Evolutionary conservation across 1,140 invertebrate species (phyloP).

Genomic region (Macrobrachium rosenbergii): DNA sequence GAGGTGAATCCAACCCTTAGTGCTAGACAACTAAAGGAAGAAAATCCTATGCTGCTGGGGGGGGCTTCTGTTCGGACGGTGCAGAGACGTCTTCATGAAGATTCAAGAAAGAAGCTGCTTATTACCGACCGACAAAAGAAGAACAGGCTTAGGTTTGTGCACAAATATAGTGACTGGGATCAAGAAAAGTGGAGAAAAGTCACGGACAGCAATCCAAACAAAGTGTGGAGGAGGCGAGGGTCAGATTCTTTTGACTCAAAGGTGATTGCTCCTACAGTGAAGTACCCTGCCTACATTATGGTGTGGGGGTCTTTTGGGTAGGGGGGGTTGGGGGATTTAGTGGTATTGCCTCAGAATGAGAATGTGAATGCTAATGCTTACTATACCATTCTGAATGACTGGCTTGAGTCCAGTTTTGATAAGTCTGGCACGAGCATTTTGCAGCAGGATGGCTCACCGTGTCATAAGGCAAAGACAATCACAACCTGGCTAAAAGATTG

Average conservation of each 20-base stretch:
- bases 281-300: too few relatives aligned
- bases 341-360: too few relatives aligned
- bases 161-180: conserved; percentile 1
- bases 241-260: background rate
- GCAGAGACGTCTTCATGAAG: background rate
- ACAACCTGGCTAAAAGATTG: too few relatives aligned
- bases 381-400: too few relatives aligned
- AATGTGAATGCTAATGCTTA: too few relatives aligned
- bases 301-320: too few relatives aligned
- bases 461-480: too few relatives aligned
- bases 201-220: background rate
- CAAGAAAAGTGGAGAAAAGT: conserved; percentile 12
- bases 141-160: conserved; percentile 5
- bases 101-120: background rate
- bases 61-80: conserved; percentile 12
- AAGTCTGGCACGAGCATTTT: too few relatives aligned
- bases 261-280: too few relatives aligned
- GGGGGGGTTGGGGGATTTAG: too few relatives aligned
- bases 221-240: background rate
- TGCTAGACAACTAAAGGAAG: conserved; percentile 22
- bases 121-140: background rate
- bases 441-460: too few relatives aligned
- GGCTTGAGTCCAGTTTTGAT: too few relatives aligned
- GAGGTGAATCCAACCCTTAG: background rate
- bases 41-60: background rate